phyloP scores from a whole-genome alignment of 2,797 vertebrate species.

The Helarctos malayanus region DNA sequence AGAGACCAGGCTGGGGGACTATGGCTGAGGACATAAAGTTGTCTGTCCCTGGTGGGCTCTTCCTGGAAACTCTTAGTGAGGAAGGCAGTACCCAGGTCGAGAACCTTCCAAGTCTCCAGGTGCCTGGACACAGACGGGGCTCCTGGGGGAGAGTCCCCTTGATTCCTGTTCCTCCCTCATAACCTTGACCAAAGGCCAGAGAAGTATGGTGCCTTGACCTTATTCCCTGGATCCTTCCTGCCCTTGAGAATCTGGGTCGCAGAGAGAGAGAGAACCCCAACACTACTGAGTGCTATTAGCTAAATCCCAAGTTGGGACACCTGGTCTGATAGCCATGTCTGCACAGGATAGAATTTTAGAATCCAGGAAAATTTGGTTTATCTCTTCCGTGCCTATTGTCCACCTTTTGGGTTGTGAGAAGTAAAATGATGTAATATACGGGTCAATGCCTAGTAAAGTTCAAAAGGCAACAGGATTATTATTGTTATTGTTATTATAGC shows the following conservation, averaged over 20 bases:
- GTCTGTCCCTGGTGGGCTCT: background rate
- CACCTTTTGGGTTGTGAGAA: background rate
- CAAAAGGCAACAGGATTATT: background rate
- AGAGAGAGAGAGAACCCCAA: background rate
- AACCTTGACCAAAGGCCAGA: background rate
- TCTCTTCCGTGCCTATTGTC: background rate
- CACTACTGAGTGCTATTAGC: background rate
- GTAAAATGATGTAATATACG: background rate
- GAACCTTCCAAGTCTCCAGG: background rate
- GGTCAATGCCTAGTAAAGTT: background rate
- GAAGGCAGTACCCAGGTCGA: background rate
- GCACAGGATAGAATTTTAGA: background rate
- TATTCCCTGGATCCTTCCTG: background rate
- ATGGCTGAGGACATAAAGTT: background rate
- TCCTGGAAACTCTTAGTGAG: background rate
- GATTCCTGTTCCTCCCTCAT: background rate
- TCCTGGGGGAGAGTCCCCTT: background rate
- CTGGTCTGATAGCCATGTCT: background rate
- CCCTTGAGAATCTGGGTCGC: background rate
- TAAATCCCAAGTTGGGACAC: background rate
- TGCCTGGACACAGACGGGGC: background rate
- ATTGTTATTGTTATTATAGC: background rate
- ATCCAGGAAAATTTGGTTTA: background rate
- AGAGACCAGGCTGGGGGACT: background rate
- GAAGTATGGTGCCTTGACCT: background rate